These are phyloP conservation scores for Sphenodon punctatus DNA, from an alignment of 2,797 vertebrate species.

Conservation along the genomic window DNA sequence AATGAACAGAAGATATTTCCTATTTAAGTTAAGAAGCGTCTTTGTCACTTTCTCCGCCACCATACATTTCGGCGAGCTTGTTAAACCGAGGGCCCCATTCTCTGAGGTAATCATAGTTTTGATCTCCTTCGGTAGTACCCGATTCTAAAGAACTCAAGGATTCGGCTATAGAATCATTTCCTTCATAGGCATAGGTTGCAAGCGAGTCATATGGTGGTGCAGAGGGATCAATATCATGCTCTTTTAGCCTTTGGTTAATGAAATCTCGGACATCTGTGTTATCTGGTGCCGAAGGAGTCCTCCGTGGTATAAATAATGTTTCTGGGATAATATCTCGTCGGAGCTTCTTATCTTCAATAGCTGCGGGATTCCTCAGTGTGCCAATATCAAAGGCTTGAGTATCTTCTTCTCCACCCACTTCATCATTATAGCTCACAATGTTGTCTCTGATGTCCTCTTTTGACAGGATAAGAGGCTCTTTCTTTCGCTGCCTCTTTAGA, in stretches of 20 bases:
- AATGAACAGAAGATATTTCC: constrained; percentile 26
- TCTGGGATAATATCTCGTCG: constrained; percentile 95
- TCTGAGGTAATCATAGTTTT: constrained; percentile 96
- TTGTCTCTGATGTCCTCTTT: constrained; percentile 99
- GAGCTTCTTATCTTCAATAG: constrained; percentile 92
- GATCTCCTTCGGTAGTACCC: constrained; percentile 90
- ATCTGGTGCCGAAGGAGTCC: constrained; percentile 91
- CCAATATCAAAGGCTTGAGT: constrained; percentile 99
- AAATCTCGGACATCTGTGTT: constrained; percentile 95
- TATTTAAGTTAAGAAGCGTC: constrained; percentile 81
- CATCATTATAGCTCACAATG: constrained; percentile 98
- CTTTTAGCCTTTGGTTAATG: constrained; percentile 92
- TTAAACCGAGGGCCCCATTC: constrained; percentile 96
- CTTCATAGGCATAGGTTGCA: constrained; percentile 97
- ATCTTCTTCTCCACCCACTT: constrained; percentile 97
- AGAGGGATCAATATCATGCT: constrained; percentile 91
- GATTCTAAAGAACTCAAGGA: constrained; percentile 97
- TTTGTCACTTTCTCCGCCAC: constrained; percentile 89
- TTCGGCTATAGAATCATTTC: constrained; percentile 91
- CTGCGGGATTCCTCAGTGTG: constrained; percentile 93
- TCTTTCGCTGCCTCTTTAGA: constrained; percentile 93
- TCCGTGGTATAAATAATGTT: constrained; percentile 88
- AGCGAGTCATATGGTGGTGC: constrained; percentile 97
- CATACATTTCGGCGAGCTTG: constrained; percentile 97
- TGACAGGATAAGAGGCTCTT: constrained; percentile 97